Evolutionary conservation across 2,888 invertebrate species (phyloP), one percentile per base, ranked within the genome.

Genomic region (Noctua pronuba): DNA sequence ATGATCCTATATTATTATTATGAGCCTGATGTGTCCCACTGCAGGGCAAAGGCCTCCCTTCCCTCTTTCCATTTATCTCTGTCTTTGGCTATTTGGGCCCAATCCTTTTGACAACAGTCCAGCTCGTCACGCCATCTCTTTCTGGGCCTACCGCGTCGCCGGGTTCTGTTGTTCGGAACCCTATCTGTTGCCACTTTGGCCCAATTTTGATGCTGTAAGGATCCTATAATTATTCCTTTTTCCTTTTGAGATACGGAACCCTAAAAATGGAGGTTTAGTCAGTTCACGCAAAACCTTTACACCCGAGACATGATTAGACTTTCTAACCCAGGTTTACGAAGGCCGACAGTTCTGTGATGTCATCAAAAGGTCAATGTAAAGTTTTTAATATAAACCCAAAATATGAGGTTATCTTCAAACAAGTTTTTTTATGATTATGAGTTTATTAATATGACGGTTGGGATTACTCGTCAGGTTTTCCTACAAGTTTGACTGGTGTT

Each of bases 341-440:
- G 73, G 73, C 60, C 31, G 52, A 55, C 18, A 2, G 41, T 41
- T 73, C 24, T 18, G 38, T 73, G n/a, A 69, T 55, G 38, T 66
- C 71, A 60, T 41, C n/a, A 65, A 78, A 79, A 82, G 73, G 69
- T 79, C 73, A 81, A 62, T 80, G 52, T 66, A 44, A 69, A 82
- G 52, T 49, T 38, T 70, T 70, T 6, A 62, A 79, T 73, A 52
- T 68, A 70, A 80, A 69, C 46, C 38, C 44, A 64, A 70, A 66
- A 67, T 46, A 49, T 70, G 60, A 73, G 73, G 49, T 71, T 72
- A 65, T 52, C 72, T 18, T 65, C 16, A 74, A 84, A 71, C 81
- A 58, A 4, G 66, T 80, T 73, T 55, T 55, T 69, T 38, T 35
- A 62, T 28, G 24, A 69, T 55, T 46, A 58, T 67, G 21, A 16